Evolutionary conservation across 1,140 invertebrate genomes (phyloP), one percentile per base, ranked within the genome.

Genomic region (Diploscapter pachys): DNA sequence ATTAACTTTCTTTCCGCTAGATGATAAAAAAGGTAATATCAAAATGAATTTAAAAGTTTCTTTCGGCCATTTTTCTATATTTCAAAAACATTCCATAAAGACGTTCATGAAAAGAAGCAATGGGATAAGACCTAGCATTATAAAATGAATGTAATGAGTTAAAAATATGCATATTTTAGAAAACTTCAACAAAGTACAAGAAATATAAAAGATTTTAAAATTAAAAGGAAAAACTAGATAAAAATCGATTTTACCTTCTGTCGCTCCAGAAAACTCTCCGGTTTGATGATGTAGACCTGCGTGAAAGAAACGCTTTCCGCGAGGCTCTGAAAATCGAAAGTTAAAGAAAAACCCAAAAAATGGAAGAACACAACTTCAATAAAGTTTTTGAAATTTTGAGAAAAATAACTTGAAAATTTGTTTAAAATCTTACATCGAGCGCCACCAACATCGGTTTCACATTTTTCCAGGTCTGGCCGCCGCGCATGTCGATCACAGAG

Each of bases 191-290:
- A 53, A 63, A 56, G 8, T 6, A 6, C 5, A 8, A 50, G 8
- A 61, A 68, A 56, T 5, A 11, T 5, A 49, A 11, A 49, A 11
- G 51, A n/a, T 8, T 68, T 97, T 98, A 31, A 31, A 31, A 31
- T 86, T 95, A 92, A 88, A 93, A 93, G 94, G 82, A 98, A 31
- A 31, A 31, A 31, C 31, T 31, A 31, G 31, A 31, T 31, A 31
- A 31, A 31, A 31, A 31, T 1, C 90, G 70, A 93, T 95, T 80
- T 65, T 4, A 95, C 96, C 83, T 95, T 91, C 88, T 98, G 95
- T 88, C 98, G 98, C 87, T 98, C 95, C 95, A 95, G 98, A 89
- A 98, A 98, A 86, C 96, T 98, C 84, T 98, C 96, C 79, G 95
- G 94, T 88, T 98, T 97, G 79, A 98, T 95, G 85, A 99, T 94